These are phyloP conservation scores for Lepidocyrtinus sp. DNA, from an alignment of 2,888 invertebrate species.

Conservation along the genomic window DNA sequence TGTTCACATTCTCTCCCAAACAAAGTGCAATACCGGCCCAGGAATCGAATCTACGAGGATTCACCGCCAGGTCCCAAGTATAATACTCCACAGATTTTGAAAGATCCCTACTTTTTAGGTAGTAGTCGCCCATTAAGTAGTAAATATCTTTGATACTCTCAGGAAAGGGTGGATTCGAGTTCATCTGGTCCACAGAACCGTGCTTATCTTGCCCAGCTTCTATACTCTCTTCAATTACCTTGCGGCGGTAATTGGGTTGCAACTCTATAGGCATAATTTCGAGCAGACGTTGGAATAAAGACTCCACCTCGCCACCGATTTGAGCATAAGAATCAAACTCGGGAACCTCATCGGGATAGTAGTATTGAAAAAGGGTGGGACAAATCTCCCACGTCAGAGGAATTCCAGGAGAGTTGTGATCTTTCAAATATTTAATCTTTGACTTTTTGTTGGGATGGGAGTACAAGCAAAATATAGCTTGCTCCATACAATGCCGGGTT, in stretches of 20 bases:
- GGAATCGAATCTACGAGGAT: slow-evolving; percentile 85
- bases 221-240: slow-evolving; percentile 50
- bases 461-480: slow-evolving; percentile 88
- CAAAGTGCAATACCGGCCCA: slow-evolving; percentile 94
- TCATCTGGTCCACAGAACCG: not conserved
- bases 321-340: slow-evolving; percentile 84
- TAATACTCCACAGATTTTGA: slow-evolving; percentile 85
- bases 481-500: slow-evolving; percentile 86
- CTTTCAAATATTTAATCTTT: slow-evolving; percentile 73
- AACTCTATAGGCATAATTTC: slow-evolving; percentile 81
- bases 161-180: not conserved
- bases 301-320: slow-evolving; percentile 87
- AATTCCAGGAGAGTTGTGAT: slow-evolving; percentile 61
- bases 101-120: slow-evolving; percentile 89
- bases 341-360: slow-evolving; percentile 84
- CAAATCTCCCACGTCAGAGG: slow-evolving; percentile 72
- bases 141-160: slow-evolving; percentile 77
- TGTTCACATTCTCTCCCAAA: slow-evolving; percentile 84
- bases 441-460: slow-evolving; percentile 84
- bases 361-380: slow-evolving; percentile 79
- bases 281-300: slow-evolving; percentile 81
- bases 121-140: slow-evolving; percentile 92
- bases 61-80: slow-evolving; percentile 85
- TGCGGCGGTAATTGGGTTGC: slow-evolving; percentile 75
- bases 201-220: slow-evolving; percentile 6